phyloP scores from a whole-genome alignment of 1,140 invertebrate species.

The Philopotamus ludificatus region DNA sequence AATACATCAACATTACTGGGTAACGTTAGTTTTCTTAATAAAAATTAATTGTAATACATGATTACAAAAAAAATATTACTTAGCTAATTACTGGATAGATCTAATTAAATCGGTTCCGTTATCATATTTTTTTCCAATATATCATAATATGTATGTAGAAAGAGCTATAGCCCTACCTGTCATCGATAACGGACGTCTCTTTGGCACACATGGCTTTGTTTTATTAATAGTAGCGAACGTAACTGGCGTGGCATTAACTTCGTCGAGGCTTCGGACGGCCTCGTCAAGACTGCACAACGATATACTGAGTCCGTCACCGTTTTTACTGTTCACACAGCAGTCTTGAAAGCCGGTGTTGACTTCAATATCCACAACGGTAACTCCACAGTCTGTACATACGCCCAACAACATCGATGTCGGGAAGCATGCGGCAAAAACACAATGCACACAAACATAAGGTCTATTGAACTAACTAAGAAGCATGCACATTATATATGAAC shows the following conservation, averaged over 20 bases:
- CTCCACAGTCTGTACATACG: slow-evolving; percentile 6
- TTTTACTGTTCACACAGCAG: slow-evolving; percentile 10
- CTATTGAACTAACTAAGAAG: slow-evolving; percentile 6
- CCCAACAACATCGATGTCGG: slow-evolving; percentile 6
- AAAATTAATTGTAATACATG: neutral
- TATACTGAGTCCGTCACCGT: slow-evolving; percentile 36
- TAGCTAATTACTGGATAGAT: too few relatives aligned
- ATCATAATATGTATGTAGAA: neutral
- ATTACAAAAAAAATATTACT: slow-evolving; percentile 3
- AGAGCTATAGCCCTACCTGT: slow-evolving; percentile 53
- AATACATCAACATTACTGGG: too few relatives aligned
- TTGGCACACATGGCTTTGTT: slow-evolving; percentile 52
- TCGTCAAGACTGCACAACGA: slow-evolving; percentile 54
- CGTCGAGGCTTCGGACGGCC: slow-evolving; percentile 49
- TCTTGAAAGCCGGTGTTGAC: slow-evolving; percentile 13
- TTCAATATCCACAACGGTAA: slow-evolving; percentile 19
- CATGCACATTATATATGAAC: slow-evolving; percentile 10
- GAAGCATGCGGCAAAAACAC: slow-evolving; percentile 24
- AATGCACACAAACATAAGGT: slow-evolving; percentile 14
- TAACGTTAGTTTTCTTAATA: too few relatives aligned
- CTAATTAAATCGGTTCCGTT: neutral
- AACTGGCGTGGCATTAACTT: slow-evolving; percentile 45
- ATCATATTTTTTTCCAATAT: slow-evolving; percentile 1
- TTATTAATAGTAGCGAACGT: slow-evolving; percentile 53
- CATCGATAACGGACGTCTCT: slow-evolving; percentile 58